These are phyloP conservation scores for Actias luna DNA, from an alignment of 2,888 invertebrate genomes.

Conservation along the genomic window DNA sequence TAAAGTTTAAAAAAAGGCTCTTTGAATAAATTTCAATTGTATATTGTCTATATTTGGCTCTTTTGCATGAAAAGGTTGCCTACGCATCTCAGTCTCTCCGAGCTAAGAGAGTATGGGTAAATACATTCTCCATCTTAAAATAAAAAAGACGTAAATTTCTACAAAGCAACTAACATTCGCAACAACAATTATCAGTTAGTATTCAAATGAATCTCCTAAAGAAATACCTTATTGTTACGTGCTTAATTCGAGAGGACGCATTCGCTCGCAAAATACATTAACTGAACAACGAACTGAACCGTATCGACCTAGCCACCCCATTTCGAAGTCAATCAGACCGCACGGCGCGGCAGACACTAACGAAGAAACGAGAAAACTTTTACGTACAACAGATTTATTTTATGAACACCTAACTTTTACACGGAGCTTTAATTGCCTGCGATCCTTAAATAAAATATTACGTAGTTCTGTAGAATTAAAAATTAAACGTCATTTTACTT, in stretches of 20 bases:
- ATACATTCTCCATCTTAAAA: no score
- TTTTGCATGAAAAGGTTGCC: no score
- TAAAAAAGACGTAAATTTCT: no score
- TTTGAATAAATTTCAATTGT: no score
- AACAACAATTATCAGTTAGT: no score
- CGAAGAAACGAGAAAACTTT: constrained; percentile 18
- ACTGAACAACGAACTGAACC: constrained; percentile 15
- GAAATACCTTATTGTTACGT: constrained; percentile 1
- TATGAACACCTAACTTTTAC: background rate
- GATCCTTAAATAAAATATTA: background rate
- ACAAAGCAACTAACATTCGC: no score
- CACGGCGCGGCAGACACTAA: constrained; percentile 16
- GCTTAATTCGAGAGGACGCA: constrained; percentile 2
- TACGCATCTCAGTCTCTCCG: no score
- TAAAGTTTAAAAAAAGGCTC: no score
- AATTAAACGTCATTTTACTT: no score
- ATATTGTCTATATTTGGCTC: no score
- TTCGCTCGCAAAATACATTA: constrained; percentile 17
- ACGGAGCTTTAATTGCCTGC: background rate
- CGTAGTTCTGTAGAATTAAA: no score
- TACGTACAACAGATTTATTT: constrained; percentile 19
- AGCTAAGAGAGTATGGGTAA: no score
- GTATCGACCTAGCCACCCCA: constrained; percentile 14
- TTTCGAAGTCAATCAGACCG: constrained; percentile 16
- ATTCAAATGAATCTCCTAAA: constrained; percentile 7